These are phyloP conservation scores for Chrysemys picta DNA, from an alignment of 2,113 vertebrate genomes.

Conservation along the genomic window DNA sequence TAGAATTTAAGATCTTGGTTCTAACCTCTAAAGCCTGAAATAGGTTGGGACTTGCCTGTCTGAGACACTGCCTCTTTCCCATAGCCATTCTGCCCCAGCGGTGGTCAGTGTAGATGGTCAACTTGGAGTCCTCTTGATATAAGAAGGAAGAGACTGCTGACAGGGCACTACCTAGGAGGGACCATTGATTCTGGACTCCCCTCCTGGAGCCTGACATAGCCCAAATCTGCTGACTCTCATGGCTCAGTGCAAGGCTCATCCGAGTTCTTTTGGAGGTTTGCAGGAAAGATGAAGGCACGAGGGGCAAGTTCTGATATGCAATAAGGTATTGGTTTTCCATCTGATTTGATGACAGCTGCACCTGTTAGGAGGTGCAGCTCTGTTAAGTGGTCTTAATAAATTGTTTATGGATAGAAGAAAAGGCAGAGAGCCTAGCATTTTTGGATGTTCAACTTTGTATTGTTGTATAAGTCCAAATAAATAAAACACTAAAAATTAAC, in stretches of 20 bases:
- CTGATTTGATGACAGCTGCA: not conserved
- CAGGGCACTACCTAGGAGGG: not conserved
- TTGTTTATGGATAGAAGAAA: not conserved
- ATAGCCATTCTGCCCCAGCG: not conserved
- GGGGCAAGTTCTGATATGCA: not conserved
- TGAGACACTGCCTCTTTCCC: not conserved
- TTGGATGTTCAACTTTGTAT: not conserved
- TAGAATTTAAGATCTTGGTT: not conserved
- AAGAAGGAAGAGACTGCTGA: not conserved
- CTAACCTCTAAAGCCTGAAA: not conserved
- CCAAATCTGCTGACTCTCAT: not conserved
- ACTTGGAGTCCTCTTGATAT: not conserved
- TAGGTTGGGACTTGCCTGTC: not conserved
- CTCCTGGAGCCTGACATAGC: not conserved
- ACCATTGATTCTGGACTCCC: not conserved
- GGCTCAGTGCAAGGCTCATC: not conserved
- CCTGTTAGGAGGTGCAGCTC: rapidly evolving
- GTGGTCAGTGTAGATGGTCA: not conserved
- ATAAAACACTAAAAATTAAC: not conserved
- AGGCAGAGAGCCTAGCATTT: not conserved
- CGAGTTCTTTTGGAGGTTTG: rapidly evolving
- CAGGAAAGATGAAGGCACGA: rapidly evolving
- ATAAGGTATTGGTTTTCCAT: not conserved
- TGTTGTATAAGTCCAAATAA: not conserved
- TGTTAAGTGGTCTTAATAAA: not conserved